Evolutionary conservation across 2,797 vertebrate species (phyloP).

Genomic region (Gymnodraco acuticeps): DNA sequence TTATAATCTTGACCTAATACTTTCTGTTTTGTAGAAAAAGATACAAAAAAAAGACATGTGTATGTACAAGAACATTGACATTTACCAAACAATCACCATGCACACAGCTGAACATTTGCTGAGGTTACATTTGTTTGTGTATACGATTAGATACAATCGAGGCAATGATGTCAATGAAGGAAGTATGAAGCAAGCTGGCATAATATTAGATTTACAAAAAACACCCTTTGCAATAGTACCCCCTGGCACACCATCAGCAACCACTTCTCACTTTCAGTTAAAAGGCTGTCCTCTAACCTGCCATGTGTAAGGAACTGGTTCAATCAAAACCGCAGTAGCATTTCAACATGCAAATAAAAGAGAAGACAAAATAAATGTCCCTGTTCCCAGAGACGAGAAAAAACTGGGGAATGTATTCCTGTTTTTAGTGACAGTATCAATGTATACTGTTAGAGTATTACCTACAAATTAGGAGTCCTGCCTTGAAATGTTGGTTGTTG

Average conservation of each 20-base stretch:
- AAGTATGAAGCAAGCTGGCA: background rate
- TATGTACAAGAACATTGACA: too few species aligned
- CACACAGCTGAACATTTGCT: too few species aligned
- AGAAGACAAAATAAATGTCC: background rate
- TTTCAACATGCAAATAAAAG: too few species aligned
- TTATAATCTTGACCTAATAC: background rate
- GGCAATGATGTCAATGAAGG: background rate
- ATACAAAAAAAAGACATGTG: too few species aligned
- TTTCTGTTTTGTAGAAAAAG: background rate
- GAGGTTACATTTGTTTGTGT: background rate
- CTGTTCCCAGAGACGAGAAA: slow-evolving; percentile 2
- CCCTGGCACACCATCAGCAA: background rate
- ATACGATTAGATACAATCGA: background rate
- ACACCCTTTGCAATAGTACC: too few species aligned
- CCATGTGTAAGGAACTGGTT: too few species aligned
- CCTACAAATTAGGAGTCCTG: background rate
- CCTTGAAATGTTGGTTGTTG: background rate
- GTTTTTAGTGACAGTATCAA: too few species aligned
- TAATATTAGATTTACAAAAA: background rate
- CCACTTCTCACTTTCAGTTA: too few species aligned
- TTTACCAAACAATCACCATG: too few species aligned
- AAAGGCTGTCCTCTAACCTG: too few species aligned
- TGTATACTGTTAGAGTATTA: too few species aligned
- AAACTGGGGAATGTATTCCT: background rate
- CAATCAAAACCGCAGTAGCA: too few species aligned